Conservation (phyloP, 2,888 invertebrate genomes). For the Dione vanillae region DNA sequence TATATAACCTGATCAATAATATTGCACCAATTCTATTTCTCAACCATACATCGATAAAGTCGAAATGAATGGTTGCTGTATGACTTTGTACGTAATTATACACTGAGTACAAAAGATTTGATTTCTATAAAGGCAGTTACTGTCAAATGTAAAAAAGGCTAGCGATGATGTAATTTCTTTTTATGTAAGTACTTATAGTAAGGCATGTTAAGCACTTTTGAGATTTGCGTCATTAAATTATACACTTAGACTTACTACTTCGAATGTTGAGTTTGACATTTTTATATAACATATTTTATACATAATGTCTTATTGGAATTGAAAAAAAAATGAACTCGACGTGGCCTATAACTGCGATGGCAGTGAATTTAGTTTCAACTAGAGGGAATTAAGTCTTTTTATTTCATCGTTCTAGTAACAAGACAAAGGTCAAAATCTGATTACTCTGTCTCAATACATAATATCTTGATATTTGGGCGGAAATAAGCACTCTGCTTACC, state of each 20-base stretch:
- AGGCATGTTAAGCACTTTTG: neutral
- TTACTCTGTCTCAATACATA: too few relatives aligned
- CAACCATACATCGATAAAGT: slow-evolving; percentile 49
- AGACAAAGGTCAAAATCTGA: too few relatives aligned
- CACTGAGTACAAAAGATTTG: slow-evolving; percentile 52
- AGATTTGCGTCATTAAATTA: slow-evolving; percentile 16
- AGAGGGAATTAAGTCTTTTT: too few relatives aligned
- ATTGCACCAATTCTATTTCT: slow-evolving; percentile 46
- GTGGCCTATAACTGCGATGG: too few relatives aligned
- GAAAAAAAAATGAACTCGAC: too few relatives aligned
- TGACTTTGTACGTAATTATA: slow-evolving; percentile 58
- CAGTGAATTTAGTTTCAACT: too few relatives aligned
- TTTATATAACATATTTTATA: too few relatives aligned
- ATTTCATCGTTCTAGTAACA: too few relatives aligned
- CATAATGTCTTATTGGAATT: too few relatives aligned
- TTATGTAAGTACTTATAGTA: neutral
- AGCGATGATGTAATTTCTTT: slow-evolving; percentile 41
- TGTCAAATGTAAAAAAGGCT: slow-evolving; percentile 33
- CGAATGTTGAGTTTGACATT: neutral
- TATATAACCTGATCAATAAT: slow-evolving; percentile 43
- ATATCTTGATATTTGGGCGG: too few relatives aligned
- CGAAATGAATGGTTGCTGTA: slow-evolving; percentile 57
- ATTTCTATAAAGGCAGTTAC: slow-evolving; percentile 47
- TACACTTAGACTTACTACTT: neutral
- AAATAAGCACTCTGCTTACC: too few relatives aligned